Base-by-base conservation (phyloP, 2,113 vertebrate species). In the Pachyramphus minor region DNA sequence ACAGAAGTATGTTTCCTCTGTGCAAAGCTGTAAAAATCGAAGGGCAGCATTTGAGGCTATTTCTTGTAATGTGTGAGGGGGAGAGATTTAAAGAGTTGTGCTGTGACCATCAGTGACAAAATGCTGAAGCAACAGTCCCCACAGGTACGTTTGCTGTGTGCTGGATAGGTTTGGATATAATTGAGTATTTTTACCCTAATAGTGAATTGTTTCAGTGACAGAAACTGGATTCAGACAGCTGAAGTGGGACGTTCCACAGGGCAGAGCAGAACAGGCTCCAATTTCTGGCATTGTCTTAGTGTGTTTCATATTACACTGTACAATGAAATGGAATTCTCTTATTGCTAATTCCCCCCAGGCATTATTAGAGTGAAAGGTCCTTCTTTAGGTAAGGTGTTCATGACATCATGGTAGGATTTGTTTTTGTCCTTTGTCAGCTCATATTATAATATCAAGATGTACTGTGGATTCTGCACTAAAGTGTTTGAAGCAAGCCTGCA, bases 301-400 rank as follows among this genome's bases (percentile, higher is more conserved):
- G 62, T 50, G 41, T 62, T 64, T 79, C 63, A 56, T 27, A 24
- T 66, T 80, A 37, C 20, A 12, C 31, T 83, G n/a, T 80, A 53
- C 73, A 94, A 96, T 83, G 49, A 85, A 83, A 84, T 56, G 13
- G 15, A n/a, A 86, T 92, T 92, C 8, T 90, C 82, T 81, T 87
- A 79, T 66, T 89, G 28, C 66, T 73, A 33, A 59, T 62, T 92
- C 25, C 28, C 52, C 53, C 7, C 23, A 56, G 17, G 68, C 25
- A 42, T 90, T 85, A 60, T 55, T 88, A 41, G 12, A 66, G 37
- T 42, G 37, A 52, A 90, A 76, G 28, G 28, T 62, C 82, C 83
- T 72, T 77, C 69, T 55, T 88, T 56, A 72, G 66, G 31, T 85
- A 66, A 87, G 27, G 50, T 89, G 49, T 79, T 94, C 75, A 72